Evolutionary conservation across 2,888 invertebrate genomes (phyloP).

Genomic region (Andrena fulva): DNA sequence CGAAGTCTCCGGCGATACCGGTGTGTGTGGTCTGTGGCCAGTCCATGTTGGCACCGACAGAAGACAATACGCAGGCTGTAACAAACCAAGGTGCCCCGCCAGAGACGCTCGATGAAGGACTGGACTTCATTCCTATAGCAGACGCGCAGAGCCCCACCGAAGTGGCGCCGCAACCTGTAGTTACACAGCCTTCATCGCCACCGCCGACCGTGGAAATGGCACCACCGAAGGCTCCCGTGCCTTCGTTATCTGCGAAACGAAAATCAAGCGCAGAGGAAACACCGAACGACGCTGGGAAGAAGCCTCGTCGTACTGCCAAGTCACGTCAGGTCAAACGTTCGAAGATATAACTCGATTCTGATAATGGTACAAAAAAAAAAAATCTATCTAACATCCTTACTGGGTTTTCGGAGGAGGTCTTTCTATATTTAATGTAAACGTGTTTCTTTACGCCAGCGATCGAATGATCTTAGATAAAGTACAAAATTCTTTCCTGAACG

Average conservation of each 20-base stretch:
- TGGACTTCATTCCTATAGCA: slow-evolving; percentile 85
- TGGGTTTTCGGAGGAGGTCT: slow-evolving; percentile 59
- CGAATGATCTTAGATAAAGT: slow-evolving; percentile 75
- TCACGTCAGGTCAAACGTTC: slow-evolving; percentile 83
- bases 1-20: slow-evolving; percentile 92
- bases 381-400: slow-evolving; percentile 70
- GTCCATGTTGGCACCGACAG: slow-evolving; percentile 86
- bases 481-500: slow-evolving; percentile 78
- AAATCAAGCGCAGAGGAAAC: slow-evolving; percentile 76
- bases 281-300: slow-evolving; percentile 75
- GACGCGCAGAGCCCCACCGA: slow-evolving; percentile 81
- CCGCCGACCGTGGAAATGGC: slow-evolving; percentile 78
- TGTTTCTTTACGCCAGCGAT: slow-evolving; percentile 64
- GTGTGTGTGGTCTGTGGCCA: slow-evolving; percentile 92
- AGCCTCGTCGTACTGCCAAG: slow-evolving; percentile 80
- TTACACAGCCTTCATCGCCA: slow-evolving; percentile 60
- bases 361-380: slow-evolving; percentile 78
- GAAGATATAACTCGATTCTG: slow-evolving; percentile 80
- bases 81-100: slow-evolving; percentile 88
- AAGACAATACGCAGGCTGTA: slow-evolving; percentile 87
- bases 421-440: slow-evolving; percentile 43
- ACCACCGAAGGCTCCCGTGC: slow-evolving; percentile 80
- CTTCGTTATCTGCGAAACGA: slow-evolving; percentile 79
- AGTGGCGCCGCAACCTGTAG: slow-evolving; percentile 63
- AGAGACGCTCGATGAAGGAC: slow-evolving; percentile 85